Evolutionary conservation across 2,888 invertebrate genomes (phyloP).

Genomic region (Plagodis dolabraria): DNA sequence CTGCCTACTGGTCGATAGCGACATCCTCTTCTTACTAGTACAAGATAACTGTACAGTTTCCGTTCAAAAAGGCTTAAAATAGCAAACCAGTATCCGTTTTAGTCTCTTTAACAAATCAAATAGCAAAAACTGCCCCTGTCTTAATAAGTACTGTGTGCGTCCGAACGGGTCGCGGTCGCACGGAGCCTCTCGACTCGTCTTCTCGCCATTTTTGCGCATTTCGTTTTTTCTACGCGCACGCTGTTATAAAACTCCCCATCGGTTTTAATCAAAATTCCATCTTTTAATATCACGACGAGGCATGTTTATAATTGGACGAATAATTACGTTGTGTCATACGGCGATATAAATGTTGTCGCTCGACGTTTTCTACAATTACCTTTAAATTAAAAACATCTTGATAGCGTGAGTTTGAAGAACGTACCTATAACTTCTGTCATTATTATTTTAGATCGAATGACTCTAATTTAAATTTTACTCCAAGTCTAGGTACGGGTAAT

Average conservation of each 20-base stretch:
- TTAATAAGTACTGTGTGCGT: constrained; percentile 78
- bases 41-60: constrained; percentile 81
- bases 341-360: constrained; percentile 57
- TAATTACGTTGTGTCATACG: constrained; percentile 69
- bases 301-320: constrained; percentile 69
- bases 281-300: constrained; percentile 70
- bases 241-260: constrained; percentile 76
- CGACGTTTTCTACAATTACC: constrained; percentile 52
- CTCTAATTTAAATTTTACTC: constrained; percentile 7
- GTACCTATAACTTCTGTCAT: constrained; percentile 13
- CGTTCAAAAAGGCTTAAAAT: constrained; percentile 81
- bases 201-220: constrained; percentile 73
- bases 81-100: constrained; percentile 80
- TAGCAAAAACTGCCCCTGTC: constrained; percentile 82
- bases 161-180: constrained; percentile 68
- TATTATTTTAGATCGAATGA: constrained; percentile 6
- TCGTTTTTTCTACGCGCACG: constrained; percentile 67
- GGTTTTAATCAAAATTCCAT: constrained; percentile 79
- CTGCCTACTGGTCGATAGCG: constrained; percentile 45
- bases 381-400: constrained; percentile 43
- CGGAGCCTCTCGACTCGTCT: constrained; percentile 57
- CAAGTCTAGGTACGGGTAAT: background rate
- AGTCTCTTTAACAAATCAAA: constrained; percentile 82
- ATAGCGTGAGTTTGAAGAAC: background rate
- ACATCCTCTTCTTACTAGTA: constrained; percentile 66